phyloP scores from a whole-genome alignment of 2,888 invertebrate genomes.

The Catocala sponsa region DNA sequence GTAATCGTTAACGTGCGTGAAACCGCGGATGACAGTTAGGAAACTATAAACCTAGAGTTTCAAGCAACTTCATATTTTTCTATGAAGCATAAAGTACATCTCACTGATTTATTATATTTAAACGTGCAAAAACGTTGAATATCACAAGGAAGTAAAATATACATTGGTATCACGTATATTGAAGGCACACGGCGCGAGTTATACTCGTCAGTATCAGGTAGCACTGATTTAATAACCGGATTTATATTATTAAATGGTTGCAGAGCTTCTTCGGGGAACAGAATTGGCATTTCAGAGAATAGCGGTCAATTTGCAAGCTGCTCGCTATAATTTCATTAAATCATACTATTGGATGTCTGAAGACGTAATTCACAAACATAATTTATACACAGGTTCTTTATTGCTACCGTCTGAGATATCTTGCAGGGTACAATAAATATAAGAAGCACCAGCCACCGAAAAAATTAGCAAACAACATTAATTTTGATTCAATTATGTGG shows the following conservation, averaged over 20 bases:
- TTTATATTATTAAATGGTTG: conserved; percentile 1
- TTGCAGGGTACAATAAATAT: conserved; percentile 6
- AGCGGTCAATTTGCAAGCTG: conserved; percentile 1
- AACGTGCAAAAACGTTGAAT: no score
- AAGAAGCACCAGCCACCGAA: conserved; percentile 7
- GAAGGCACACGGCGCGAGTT: no score
- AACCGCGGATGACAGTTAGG: no score
- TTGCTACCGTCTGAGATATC: neutral
- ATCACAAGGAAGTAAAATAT: no score
- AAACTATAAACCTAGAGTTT: no score
- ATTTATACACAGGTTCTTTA: neutral
- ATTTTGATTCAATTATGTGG: conserved; percentile 41
- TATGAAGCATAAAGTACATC: no score
- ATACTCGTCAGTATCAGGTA: neutral
- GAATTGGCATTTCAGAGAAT: neutral
- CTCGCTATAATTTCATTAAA: conserved; percentile 4
- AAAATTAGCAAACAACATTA: conserved; percentile 41
- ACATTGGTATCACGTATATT: no score
- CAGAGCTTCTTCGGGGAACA: neutral
- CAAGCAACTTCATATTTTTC: no score
- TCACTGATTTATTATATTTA: no score
- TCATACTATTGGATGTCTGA: neutral
- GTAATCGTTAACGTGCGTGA: no score
- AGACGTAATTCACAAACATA: neutral
- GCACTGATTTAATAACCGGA: neutral